Evolutionary conservation across 2,888 invertebrate genomes (phyloP).

Genomic region (Cheilosia scutellata): DNA sequence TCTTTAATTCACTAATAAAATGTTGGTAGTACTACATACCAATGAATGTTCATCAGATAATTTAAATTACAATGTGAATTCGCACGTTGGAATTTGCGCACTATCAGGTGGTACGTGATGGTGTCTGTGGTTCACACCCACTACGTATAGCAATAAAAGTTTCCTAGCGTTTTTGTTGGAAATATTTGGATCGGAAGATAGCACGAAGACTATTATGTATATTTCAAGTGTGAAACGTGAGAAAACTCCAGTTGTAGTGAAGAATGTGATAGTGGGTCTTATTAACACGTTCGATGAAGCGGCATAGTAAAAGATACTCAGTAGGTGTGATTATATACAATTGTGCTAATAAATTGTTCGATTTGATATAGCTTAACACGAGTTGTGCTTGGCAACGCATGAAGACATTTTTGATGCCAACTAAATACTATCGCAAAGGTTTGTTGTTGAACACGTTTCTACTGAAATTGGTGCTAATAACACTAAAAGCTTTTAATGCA

Average conservation of each 20-base stretch:
- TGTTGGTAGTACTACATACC: background rate
- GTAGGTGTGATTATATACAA: no score
- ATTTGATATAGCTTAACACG: no score
- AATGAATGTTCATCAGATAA: constrained; percentile 9
- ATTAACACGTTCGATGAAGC: constrained; percentile 29
- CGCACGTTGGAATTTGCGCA: constrained; percentile 48
- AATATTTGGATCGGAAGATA: constrained; percentile 3
- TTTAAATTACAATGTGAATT: constrained; percentile 18
- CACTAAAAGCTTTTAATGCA: no score
- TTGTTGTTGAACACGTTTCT: no score
- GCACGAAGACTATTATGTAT: background rate
- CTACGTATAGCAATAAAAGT: background rate
- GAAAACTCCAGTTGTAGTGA: constrained; percentile 6
- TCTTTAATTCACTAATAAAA: background rate
- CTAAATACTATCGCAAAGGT: no score
- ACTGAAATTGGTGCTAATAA: no score
- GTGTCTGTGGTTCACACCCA: constrained; percentile 3
- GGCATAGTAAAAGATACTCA: background rate
- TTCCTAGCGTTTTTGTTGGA: background rate
- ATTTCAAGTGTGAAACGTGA: constrained; percentile 38
- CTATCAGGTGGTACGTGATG: constrained; percentile 56
- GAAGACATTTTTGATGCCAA: no score
- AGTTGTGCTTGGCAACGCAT: no score
- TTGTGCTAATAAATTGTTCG: no score
- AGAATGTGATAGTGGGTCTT: constrained; percentile 5